phyloP scores from a whole-genome alignment of 1,140 invertebrate species.

The Penaeus vannamei region DNA sequence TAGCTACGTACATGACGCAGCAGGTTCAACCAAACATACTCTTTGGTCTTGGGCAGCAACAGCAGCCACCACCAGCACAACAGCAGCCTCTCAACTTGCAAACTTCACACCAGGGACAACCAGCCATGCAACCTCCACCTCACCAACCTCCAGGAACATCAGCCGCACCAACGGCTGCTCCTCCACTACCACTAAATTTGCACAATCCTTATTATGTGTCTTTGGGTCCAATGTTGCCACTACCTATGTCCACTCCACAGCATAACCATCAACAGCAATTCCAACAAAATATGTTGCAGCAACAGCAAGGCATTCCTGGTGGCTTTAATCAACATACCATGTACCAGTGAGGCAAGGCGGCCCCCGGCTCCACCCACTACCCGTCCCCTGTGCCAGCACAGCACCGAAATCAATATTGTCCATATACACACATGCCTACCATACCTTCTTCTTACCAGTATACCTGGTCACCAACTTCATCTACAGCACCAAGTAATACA shows the following conservation, averaged over 20 bases:
- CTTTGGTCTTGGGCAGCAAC: conserved; percentile 59
- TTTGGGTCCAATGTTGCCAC: conserved; percentile 60
- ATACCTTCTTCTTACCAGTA: conserved; percentile 36
- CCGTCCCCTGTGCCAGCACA: conserved; percentile 59
- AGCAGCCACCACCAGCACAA: conserved; percentile 56
- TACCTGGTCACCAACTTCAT: conserved; percentile 34
- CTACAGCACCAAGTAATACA: conserved; percentile 35
- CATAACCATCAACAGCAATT: conserved; percentile 65
- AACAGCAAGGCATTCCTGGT: conserved; percentile 56
- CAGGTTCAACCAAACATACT: conserved; percentile 61
- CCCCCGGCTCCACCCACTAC: conserved; percentile 53
- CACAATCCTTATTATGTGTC: conserved; percentile 64
- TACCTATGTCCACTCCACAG: conserved; percentile 62
- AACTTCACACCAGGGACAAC: conserved; percentile 60
- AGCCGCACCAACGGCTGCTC: conserved; percentile 46
- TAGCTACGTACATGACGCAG: conserved; percentile 64
- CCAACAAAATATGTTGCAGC: conserved; percentile 62
- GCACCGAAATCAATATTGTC: conserved; percentile 51
- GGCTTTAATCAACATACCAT: conserved; percentile 63
- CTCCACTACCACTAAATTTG: conserved; percentile 57
- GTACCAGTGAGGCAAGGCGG: conserved; percentile 64
- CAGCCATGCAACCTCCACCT: conserved; percentile 58
- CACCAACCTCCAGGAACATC: conserved; percentile 49
- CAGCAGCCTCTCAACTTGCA: conserved; percentile 64
- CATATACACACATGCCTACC: conserved; percentile 32